Base-by-base conservation (phyloP, 2,797 vertebrate species). In the Hoplostethus mediterraneus region DNA sequence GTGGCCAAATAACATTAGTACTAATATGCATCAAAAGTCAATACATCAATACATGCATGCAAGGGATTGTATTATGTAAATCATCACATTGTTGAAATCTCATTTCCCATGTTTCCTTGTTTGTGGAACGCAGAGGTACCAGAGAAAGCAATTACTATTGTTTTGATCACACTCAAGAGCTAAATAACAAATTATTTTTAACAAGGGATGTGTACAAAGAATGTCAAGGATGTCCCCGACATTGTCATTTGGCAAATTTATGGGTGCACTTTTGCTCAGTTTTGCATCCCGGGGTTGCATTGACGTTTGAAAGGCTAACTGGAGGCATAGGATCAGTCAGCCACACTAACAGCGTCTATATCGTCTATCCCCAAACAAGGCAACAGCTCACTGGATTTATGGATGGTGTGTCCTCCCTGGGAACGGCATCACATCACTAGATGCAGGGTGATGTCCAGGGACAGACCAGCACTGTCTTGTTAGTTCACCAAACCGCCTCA, bases 261-360 rank as follows among this genome's bases (percentile, higher is more conserved):
- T 9, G 40, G 8, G 10, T 42, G 8, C 40, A 78, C 64, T 58
- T 85, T 67, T 83, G 82, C 82, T 49, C 16, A 4, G 6, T 49
- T 82, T 81, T 81, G 62, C 47, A 11, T 73, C 67, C 6, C 16
- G n/a, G n/a, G 33, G 5, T 65, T 31, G 13, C 85, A 86, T 82
- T 81, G 89, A 89, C 69, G 80, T 76, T 52, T 44, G 25, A 16
- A 52, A 87, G 67, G 77, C 80, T 74, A 80, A 71, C 83, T 68
- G 75, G 54, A 75, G 73, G 80, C 87, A 70, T 62, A 77, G 83
- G 83, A 82, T 87, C 86, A 87, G 87, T 91, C 80, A 66, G 70
- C 74, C 54, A 5, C 67, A 75, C 77, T 89, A 89, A 87, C 80
- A 86, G 1, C 6, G 11, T 60, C 77, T 76, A 83, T 86, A 83